phyloP scores from a whole-genome alignment of 2,113 vertebrate genomes.

The Dicerorhinus sumatrensis region DNA sequence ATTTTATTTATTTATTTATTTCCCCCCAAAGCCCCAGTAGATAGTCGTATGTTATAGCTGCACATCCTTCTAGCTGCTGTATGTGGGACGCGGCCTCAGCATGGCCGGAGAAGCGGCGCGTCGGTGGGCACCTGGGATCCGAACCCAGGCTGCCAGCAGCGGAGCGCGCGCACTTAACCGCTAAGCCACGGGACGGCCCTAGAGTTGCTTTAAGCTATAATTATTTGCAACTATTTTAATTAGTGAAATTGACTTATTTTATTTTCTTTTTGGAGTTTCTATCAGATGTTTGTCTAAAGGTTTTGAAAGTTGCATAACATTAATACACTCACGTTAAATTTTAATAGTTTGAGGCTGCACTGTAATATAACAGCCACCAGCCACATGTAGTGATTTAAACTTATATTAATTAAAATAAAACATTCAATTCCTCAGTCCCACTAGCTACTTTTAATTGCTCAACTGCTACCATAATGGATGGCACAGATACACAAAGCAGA shows the following conservation, averaged over 20 bases:
- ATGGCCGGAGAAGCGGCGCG: no score
- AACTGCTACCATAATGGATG: not conserved
- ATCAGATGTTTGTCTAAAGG: not conserved
- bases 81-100: no score
- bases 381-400: not conserved
- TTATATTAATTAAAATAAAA: constrained; percentile 40
- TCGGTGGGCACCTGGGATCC: no score
- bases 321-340: constrained; percentile 1
- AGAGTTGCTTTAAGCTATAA: not conserved
- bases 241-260: not conserved
- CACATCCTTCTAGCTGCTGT: no score
- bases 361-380: not conserved
- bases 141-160: no score
- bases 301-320: constrained; percentile 31
- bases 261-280: constrained; percentile 34
- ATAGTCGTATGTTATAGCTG: no score
- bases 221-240: constrained; percentile 54
- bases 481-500: not conserved
- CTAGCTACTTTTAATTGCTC: not conserved
- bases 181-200: no score
- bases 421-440: not conserved
- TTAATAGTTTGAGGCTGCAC: not conserved
- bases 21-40: no score
- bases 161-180: no score
- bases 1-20: no score